A percentile compares a stretch with the other conserved stretches of the same genome.
These are phyloP conservation scores for Rapana venosa DNA, from an alignment of 2,888 invertebrate genomes.

Conservation along the genomic window DNA sequence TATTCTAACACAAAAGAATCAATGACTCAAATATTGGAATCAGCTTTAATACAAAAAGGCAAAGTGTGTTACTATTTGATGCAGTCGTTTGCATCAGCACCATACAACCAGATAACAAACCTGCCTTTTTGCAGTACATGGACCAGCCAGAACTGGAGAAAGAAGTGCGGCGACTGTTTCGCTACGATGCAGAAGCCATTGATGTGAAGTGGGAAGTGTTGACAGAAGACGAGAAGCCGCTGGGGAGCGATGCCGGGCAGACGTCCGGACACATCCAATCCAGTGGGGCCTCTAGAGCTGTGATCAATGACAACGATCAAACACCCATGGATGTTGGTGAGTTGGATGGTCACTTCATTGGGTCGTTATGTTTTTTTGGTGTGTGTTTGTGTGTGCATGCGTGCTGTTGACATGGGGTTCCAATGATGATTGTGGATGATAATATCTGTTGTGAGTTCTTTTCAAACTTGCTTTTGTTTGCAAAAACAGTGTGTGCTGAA, in stretches of 20 bases:
- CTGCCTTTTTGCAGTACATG: slow-evolving; percentile 82
- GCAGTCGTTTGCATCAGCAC: too few relatives aligned
- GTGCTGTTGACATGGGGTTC: too few relatives aligned
- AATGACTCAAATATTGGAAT: too few relatives aligned
- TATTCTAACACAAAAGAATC: too few relatives aligned
- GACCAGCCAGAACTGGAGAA: slow-evolving; percentile 99
- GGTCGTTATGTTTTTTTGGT: background rate
- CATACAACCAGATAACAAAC: background rate
- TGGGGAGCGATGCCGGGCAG: slow-evolving; percentile 46
- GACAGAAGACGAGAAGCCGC: slow-evolving; percentile 63
- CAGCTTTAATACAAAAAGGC: too few relatives aligned
- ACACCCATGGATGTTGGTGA: slow-evolving; percentile 52
- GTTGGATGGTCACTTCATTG: slow-evolving; percentile 9
- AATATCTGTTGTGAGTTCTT: too few relatives aligned
- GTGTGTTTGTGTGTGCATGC: background rate
- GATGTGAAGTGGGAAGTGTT: slow-evolving; percentile 77
- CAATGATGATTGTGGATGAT: too few relatives aligned
- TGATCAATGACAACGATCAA: slow-evolving; percentile 34
- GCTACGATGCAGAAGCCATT: slow-evolving; percentile 92
- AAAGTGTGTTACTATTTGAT: too few relatives aligned
- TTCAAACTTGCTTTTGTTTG: too few relatives aligned
- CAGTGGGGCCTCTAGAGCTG: slow-evolving; percentile 30
- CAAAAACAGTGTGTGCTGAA: too few relatives aligned
- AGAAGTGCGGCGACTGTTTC: slow-evolving; percentile 93
- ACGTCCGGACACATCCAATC: slow-evolving; percentile 41